These are phyloP conservation scores for Eptesicus fuscus DNA, from an alignment of 2,113 vertebrate species.

Conservation along the genomic window DNA sequence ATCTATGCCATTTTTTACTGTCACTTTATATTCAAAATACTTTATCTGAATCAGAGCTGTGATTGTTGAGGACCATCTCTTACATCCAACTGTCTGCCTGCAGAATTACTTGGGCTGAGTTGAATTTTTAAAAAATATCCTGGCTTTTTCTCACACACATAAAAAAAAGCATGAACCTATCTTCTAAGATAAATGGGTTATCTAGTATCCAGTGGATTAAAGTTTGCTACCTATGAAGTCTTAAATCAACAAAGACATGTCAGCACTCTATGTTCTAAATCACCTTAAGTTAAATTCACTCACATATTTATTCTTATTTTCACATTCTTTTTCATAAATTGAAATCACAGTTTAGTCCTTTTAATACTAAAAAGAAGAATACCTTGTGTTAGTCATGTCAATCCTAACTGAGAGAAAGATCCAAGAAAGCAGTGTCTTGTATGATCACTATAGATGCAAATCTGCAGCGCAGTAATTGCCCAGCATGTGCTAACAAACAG, in stretches of 20 bases:
- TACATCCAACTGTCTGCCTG: constrained; percentile 50
- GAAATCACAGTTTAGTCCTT: background rate
- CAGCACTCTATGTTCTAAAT: background rate
- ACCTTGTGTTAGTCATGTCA: background rate
- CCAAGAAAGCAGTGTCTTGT: background rate
- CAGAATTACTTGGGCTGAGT: constrained; percentile 41
- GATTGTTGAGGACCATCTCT: constrained; percentile 44
- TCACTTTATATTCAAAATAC: constrained; percentile 63
- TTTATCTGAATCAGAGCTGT: constrained; percentile 57
- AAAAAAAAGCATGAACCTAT: constrained; percentile 17
- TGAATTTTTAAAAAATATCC: constrained; percentile 57
- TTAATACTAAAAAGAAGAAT: constrained; percentile 21
- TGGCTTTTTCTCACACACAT: constrained; percentile 38
- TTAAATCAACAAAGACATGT: background rate
- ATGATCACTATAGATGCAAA: background rate
- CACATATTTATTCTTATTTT: background rate
- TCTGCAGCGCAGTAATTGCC: background rate
- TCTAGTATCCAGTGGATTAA: background rate
- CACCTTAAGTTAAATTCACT: background rate
- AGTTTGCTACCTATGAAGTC: background rate
- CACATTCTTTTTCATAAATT: background rate
- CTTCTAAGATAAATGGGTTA: background rate
- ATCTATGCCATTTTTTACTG: constrained; percentile 41
- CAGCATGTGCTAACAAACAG: background rate
- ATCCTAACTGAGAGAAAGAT: background rate